phyloP scores from a whole-genome alignment of 2,113 vertebrate genomes.

The Thomomys bottae region DNA sequence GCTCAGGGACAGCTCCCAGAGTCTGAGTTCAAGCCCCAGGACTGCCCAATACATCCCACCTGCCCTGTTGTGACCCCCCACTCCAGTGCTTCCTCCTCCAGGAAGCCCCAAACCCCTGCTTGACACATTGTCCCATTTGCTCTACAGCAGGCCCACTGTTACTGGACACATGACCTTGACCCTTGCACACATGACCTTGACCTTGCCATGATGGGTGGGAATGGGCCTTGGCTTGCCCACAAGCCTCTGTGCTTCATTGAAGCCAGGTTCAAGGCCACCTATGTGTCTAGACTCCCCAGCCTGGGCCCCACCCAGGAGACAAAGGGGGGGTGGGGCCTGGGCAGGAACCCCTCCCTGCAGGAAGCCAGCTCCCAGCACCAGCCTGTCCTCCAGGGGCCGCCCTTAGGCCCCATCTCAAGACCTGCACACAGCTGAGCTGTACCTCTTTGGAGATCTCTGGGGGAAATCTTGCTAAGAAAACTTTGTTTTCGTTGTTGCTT shows the following conservation, averaged over 20 bases:
- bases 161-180: no score
- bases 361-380: no score
- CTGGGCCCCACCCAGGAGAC: no score
- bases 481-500: no score
- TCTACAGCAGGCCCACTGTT: neutral
- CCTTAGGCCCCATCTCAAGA: no score
- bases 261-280: neutral
- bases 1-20: no score
- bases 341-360: no score
- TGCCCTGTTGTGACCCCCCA: neutral
- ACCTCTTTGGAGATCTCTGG: neutral
- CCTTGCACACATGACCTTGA: fast-evolving
- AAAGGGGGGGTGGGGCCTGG: no score
- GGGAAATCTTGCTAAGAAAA: neutral
- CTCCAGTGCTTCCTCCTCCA: neutral
- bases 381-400: no score
- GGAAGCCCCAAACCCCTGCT: neutral
- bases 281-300: neutral
- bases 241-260: neutral
- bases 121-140: neutral
- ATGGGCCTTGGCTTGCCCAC: neutral
- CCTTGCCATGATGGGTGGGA: neutral
- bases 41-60: neutral
- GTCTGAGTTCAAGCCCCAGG: no score
- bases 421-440: neutral